These are phyloP conservation scores for Aselliscus stoliczkanus DNA, from an alignment of 2,797 vertebrate species.

Conservation along the genomic window DNA sequence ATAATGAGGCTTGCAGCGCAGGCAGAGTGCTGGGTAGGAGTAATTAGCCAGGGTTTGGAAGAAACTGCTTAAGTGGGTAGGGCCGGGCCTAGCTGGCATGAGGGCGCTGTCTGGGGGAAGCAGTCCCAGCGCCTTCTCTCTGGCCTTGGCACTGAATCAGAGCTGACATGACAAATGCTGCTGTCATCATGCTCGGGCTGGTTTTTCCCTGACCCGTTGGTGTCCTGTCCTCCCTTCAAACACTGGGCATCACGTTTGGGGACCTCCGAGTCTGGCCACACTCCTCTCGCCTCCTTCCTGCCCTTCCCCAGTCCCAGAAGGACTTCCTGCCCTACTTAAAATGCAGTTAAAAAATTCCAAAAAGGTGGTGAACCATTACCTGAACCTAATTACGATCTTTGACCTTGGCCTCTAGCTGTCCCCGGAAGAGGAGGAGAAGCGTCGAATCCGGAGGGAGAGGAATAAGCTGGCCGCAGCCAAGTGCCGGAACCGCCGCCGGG, in stretches of 20 bases:
- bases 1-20: slow-evolving; percentile 25
- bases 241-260: background rate
- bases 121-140: background rate
- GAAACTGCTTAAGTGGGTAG: slow-evolving; percentile 26
- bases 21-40: background rate
- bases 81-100: background rate
- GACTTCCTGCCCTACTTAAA: background rate
- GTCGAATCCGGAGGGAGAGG: slow-evolving; percentile 96
- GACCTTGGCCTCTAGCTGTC: slow-evolving; percentile 87
- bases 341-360: background rate
- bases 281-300: background rate
- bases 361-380: background rate
- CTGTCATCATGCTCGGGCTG: background rate
- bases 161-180: background rate
- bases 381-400: slow-evolving; percentile 45
- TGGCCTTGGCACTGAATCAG: background rate
- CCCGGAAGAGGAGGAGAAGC: slow-evolving; percentile 98
- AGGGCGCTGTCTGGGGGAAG: background rate
- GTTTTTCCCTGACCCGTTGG: background rate
- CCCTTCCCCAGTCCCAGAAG: background rate
- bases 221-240: background rate
- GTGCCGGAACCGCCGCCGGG: slow-evolving; percentile 96
- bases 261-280: background rate
- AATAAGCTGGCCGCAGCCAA: slow-evolving; percentile 99
- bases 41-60: slow-evolving; percentile 22